Evolutionary conservation across 2,888 invertebrate genomes (phyloP).

Genomic region (Campaea margaritaria): DNA sequence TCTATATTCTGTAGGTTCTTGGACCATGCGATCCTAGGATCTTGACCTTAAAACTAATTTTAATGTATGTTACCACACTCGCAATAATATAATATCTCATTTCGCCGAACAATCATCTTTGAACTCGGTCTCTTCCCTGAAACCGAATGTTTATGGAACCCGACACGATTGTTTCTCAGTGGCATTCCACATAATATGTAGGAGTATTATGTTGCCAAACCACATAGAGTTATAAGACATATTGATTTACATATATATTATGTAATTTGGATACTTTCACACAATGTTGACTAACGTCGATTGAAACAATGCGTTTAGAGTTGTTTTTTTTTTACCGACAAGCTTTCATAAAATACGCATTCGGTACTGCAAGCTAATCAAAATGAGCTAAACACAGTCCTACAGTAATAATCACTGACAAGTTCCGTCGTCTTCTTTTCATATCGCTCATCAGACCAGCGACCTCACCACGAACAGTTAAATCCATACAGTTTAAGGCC

Average conservation of each 20-base stretch:
- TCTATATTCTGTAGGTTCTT: no score
- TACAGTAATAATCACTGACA: no score
- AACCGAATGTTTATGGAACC: slow-evolving; percentile 11
- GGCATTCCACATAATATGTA: slow-evolving; percentile 9
- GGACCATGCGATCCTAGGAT: not conserved
- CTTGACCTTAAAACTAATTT: not conserved
- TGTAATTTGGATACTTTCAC: slow-evolving; percentile 9
- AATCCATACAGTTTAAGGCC: no score
- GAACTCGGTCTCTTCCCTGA: not conserved
- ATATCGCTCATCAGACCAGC: no score
- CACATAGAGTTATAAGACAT: not conserved
- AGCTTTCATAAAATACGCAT: no score
- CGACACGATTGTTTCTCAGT: slow-evolving; percentile 4
- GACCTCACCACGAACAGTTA: no score
- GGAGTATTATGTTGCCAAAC: slow-evolving; percentile 7
- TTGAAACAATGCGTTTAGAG: no score
- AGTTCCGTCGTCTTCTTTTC: no score
- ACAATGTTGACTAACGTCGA: not conserved
- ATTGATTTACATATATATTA: slow-evolving; percentile 9
- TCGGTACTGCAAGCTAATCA: no score
- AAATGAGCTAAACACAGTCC: no score
- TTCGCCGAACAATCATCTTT: slow-evolving; percentile 1
- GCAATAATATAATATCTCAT: not conserved
- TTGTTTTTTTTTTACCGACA: no score
- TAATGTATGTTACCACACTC: no score